Percentiles rank a stretch among this genome's conserved stretches.
These are phyloP conservation scores for Tretioscincus oriximinensis DNA, from an alignment of 2,113 vertebrate genomes.

Conservation along the genomic window DNA sequence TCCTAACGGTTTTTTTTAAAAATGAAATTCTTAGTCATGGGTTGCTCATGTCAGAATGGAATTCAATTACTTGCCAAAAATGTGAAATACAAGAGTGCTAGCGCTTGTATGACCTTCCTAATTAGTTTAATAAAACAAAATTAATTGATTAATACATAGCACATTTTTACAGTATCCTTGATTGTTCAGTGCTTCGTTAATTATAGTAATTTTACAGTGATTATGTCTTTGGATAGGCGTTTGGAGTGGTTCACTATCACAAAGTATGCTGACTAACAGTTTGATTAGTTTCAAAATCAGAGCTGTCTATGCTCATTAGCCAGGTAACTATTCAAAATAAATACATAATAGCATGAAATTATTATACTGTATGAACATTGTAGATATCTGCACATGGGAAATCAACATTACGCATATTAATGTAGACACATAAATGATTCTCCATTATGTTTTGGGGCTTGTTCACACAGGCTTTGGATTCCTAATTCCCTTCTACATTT, in stretches of 20 bases:
- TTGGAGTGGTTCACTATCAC: too few species aligned
- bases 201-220: neutral
- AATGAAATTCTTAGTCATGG: neutral
- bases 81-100: neutral
- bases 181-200: neutral
- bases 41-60: neutral
- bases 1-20: neutral
- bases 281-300: too few species aligned
- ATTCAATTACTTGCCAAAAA: neutral
- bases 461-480: too few species aligned
- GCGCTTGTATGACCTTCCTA: neutral
- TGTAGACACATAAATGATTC: neutral
- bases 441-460: neutral
- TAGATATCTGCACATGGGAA: neutral
- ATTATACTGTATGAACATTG: neutral
- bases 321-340: neutral
- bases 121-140: neutral
- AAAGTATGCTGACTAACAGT: too few species aligned
- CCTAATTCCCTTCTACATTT: too few species aligned
- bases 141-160: neutral
- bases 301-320: neutral
- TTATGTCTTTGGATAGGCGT: neutral
- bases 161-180: neutral
- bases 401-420: neutral
- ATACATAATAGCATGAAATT: too few species aligned